Evolutionary conservation across 2,113 vertebrate genomes (phyloP).

Genomic region (Cyprinus carpio): DNA sequence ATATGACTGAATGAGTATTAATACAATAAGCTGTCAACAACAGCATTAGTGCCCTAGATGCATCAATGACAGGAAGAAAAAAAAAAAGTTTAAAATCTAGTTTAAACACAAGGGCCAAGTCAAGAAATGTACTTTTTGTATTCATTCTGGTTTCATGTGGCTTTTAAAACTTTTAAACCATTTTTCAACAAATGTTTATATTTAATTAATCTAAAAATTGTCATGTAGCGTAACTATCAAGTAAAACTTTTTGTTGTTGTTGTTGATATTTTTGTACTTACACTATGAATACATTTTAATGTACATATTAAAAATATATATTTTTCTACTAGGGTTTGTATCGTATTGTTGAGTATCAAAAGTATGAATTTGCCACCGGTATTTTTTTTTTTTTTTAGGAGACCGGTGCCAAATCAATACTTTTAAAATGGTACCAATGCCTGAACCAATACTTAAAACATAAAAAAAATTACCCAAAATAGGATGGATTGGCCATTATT

Average conservation of each 20-base stretch:
- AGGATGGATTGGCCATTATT: too few relatives aligned
- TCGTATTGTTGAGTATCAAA: too few relatives aligned
- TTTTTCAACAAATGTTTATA: neutral
- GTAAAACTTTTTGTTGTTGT: neutral
- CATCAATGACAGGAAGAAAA: neutral
- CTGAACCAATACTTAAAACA: too few relatives aligned
- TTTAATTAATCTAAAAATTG: neutral
- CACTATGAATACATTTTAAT: neutral
- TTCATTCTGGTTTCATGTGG: neutral
- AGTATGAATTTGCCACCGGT: too few relatives aligned
- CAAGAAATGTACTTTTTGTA: neutral
- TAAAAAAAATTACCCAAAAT: too few relatives aligned
- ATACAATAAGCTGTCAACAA: neutral
- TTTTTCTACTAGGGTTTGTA: too few relatives aligned
- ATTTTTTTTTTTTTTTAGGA: too few relatives aligned
- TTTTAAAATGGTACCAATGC: too few relatives aligned
- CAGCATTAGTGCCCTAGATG: neutral
- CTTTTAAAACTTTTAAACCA: too few relatives aligned
- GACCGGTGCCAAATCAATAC: too few relatives aligned
- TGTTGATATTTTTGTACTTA: too few relatives aligned
- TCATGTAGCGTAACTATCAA: neutral
- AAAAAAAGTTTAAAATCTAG: neutral
- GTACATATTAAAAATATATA: neutral
- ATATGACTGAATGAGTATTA: neutral
- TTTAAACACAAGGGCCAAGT: neutral